Evolutionary conservation across 2,888 invertebrate species (phyloP).

Genomic region (Diarsia dahlii): DNA sequence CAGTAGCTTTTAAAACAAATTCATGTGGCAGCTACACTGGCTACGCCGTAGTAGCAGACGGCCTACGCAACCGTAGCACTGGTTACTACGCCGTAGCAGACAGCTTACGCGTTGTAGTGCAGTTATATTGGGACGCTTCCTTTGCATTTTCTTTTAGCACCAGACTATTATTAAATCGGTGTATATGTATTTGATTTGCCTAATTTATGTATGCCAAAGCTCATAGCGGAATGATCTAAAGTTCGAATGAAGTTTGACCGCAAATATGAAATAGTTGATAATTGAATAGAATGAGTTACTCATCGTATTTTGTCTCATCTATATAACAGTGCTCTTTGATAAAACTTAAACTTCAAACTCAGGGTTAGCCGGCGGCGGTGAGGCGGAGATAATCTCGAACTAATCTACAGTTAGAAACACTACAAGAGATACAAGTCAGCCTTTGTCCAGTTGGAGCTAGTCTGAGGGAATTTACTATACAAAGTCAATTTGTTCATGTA

Average conservation of each 20-base stretch:
- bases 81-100: neutral
- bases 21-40: neutral
- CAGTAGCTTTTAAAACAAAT: neutral
- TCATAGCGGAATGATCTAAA: neutral
- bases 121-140: neutral
- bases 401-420: conserved; percentile 34
- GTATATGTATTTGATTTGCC: neutral
- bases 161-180: neutral
- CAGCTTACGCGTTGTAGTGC: too few species aligned
- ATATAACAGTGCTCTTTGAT: conserved; percentile 18
- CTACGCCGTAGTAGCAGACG: neutral
- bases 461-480: neutral
- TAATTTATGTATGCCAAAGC: neutral
- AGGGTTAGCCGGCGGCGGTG: conserved; percentile 2
- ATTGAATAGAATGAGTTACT: neutral
- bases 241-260: neutral
- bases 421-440: conserved; percentile 28
- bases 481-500: conserved; percentile 11
- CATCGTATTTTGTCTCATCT: neutral
- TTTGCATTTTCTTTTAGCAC: neutral
- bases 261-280: conserved; percentile 3
- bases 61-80: neutral
- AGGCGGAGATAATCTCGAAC: conserved; percentile 17
- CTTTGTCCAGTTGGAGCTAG: conserved; percentile 21
- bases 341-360: conserved; percentile 26